Percentiles rank a stretch among this genome's conserved stretches.
These are phyloP conservation scores for Cherax destructor DNA, from an alignment of 1,140 invertebrate species.

Conservation along the genomic window DNA sequence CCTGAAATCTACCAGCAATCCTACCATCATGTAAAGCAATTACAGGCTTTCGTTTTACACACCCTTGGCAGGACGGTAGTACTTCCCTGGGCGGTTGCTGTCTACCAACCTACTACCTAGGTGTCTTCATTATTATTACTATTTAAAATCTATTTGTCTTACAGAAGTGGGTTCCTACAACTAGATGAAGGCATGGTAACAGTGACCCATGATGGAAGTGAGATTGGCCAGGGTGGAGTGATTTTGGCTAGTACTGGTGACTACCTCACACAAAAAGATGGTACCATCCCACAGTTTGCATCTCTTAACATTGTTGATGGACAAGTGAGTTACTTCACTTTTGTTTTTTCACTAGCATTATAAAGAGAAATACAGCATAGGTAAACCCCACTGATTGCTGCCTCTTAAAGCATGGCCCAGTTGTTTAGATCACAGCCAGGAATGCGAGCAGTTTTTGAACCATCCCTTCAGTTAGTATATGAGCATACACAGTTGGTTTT, in stretches of 20 bases:
- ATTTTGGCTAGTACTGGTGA: constrained; percentile 47
- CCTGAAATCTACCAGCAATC: too few relatives aligned
- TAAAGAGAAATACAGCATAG: neutral
- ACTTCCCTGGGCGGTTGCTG: too few relatives aligned
- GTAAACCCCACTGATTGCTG: too few relatives aligned
- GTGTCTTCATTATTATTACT: too few relatives aligned
- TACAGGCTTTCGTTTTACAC: too few relatives aligned
- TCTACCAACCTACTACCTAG: too few relatives aligned
- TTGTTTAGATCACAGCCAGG: neutral
- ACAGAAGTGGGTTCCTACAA: constrained; percentile 44
- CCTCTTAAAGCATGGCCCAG: neutral
- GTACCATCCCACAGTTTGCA: constrained; percentile 52
- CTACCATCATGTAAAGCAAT: too few relatives aligned
- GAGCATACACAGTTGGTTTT: too few relatives aligned
- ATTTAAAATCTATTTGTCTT: neutral
- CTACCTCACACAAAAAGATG: constrained; percentile 56
- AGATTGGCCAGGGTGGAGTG: constrained; percentile 38
- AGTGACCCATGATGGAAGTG: constrained; percentile 42
- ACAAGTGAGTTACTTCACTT: constrained; percentile 27
- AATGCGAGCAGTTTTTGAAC: too few relatives aligned
- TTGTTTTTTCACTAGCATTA: neutral
- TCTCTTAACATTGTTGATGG: constrained; percentile 54
- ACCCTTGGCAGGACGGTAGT: too few relatives aligned
- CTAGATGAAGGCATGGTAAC: constrained; percentile 47
- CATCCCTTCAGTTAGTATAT: too few relatives aligned